phyloP scores from a whole-genome alignment of 2,888 invertebrate species.

The Tinea trinotella region DNA sequence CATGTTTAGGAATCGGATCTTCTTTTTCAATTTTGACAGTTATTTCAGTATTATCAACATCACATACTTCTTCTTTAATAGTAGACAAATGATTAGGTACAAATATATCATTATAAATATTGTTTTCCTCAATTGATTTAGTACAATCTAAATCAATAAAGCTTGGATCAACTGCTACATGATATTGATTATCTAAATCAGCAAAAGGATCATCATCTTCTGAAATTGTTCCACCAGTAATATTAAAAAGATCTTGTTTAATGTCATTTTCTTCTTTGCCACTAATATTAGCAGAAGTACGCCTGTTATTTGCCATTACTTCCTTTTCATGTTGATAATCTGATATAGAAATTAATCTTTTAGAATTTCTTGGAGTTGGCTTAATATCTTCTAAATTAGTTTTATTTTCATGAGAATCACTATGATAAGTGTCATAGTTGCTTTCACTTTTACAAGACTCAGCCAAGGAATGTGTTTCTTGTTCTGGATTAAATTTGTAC shows the following conservation, averaged over 20 bases:
- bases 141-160: conserved; percentile 35
- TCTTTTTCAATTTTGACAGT: background rate
- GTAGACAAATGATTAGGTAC: background rate
- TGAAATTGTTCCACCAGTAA: conserved; percentile 40
- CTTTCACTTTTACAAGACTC: background rate
- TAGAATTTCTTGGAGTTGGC: conserved; percentile 25
- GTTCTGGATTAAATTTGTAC: background rate
- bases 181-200: conserved; percentile 60
- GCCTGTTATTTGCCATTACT: conserved; percentile 25
- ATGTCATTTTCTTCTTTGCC: conserved; percentile 19
- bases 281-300: conserved; percentile 16
- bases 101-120: background rate
- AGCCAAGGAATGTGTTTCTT: background rate
- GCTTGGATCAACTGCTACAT: conserved; percentile 60
- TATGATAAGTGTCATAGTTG: background rate
- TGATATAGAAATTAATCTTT: background rate
- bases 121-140: background rate
- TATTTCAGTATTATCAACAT: background rate
- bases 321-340: conserved; percentile 26
- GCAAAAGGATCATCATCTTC: conserved; percentile 61
- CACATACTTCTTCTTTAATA: background rate
- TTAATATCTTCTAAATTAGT: conserved; percentile 24
- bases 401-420: conserved; percentile 19
- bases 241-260: conserved; percentile 36
- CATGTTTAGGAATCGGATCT: background rate